Conservation (phyloP, 2,113 vertebrate species). For the Burhinus oedicnemus region DNA sequence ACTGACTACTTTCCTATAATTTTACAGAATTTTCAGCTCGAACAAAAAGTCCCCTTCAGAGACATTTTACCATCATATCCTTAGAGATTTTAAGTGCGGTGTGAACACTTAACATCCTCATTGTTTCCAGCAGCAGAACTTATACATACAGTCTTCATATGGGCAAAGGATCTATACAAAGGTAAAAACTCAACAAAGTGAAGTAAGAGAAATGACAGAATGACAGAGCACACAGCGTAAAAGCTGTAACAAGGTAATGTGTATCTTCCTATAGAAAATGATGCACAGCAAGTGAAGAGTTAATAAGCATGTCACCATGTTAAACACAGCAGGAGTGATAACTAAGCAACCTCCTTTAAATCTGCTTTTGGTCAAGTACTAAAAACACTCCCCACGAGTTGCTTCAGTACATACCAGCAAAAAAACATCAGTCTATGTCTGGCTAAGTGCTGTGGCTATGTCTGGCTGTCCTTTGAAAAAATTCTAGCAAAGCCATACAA, state of each 20-base stretch:
- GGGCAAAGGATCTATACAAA: neutral
- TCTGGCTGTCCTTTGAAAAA: neutral
- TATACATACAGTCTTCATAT: neutral
- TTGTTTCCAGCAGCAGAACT: neutral
- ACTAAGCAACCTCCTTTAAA: neutral
- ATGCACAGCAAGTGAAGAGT: neutral
- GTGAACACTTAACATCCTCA: neutral
- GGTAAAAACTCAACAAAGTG: neutral
- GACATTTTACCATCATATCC: neutral
- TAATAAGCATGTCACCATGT: neutral
- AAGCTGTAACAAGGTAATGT: neutral
- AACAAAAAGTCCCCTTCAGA: neutral
- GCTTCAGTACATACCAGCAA: neutral
- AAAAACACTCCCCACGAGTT: neutral
- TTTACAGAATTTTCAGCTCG: neutral
- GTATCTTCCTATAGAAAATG: neutral
- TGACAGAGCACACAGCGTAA: neutral
- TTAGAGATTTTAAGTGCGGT: neutral
- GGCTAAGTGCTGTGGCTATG: neutral
- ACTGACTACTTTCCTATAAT: neutral
- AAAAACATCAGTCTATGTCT: neutral
- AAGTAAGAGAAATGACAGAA: neutral
- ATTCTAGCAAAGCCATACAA: neutral
- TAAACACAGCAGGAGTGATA: neutral
- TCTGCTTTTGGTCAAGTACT: neutral